Percentiles rank a stretch among this genome's conserved stretches.
These are phyloP conservation scores for Isurus oxyrinchus DNA, from an alignment of 2,113 vertebrate species.

Conservation along the genomic window DNA sequence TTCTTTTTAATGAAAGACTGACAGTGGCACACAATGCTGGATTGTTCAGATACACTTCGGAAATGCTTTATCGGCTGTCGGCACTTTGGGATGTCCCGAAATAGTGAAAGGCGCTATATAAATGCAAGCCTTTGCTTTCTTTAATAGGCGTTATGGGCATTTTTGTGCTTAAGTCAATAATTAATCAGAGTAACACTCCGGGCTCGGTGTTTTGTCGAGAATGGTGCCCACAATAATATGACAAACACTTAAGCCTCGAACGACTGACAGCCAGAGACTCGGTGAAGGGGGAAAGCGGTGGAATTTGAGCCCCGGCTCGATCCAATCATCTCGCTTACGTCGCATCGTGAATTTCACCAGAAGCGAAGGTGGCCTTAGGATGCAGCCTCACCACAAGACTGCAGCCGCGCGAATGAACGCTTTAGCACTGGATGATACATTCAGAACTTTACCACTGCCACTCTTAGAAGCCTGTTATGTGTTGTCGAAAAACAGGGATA, in stretches of 20 bases:
- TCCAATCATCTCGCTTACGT: not conserved
- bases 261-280: not conserved
- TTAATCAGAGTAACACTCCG: not conserved
- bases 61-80: not conserved
- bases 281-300: too few species aligned
- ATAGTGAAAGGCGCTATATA: not conserved
- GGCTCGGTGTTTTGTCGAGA: not conserved
- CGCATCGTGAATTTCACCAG: not conserved
- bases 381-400: not conserved
- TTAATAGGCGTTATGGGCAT: not conserved
- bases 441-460: not conserved
- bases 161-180: not conserved
- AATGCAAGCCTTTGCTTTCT: not conserved
- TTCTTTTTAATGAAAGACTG: not conserved
- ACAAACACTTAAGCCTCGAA: too few species aligned
- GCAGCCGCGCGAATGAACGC: not conserved
- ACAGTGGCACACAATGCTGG: not conserved
- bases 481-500: not conserved
- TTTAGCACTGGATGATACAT: not conserved
- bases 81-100: not conserved
- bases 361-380: not conserved
- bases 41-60: not conserved
- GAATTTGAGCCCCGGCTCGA: not conserved
- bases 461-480: not conserved
- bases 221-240: not conserved